Evolutionary conservation across 1,140 invertebrate genomes (phyloP).

Genomic region (Drosophila busckii): DNA sequence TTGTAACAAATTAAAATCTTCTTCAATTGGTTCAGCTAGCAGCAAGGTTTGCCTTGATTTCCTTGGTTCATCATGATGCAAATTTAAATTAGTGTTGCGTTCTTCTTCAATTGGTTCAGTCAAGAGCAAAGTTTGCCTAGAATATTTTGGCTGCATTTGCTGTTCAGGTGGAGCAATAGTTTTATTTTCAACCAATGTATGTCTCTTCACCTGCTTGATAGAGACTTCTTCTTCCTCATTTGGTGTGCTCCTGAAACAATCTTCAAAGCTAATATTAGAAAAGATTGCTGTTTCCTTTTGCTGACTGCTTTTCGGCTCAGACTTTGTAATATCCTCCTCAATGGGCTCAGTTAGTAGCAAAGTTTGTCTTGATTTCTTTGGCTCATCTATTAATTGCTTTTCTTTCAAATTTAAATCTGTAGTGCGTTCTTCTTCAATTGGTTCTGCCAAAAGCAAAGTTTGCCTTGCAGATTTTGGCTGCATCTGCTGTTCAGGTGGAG

Average conservation of each 20-base stretch:
- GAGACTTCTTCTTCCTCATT: too few species aligned
- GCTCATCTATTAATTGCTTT: too few species aligned
- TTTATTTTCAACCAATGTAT: too few species aligned
- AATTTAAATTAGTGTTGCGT: background rate
- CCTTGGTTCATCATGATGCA: background rate
- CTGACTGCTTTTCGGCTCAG: too few species aligned
- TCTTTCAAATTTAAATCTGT: background rate
- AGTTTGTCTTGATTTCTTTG: background rate
- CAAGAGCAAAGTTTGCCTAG: conserved; percentile 3
- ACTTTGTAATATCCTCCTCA: conserved; percentile 1
- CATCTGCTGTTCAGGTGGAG: background rate
- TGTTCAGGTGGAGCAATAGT: background rate
- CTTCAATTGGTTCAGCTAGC: conserved; percentile 13
- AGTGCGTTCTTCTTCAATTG: conserved; percentile 5
- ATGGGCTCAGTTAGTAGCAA: conserved; percentile 11
- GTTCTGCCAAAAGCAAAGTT: background rate
- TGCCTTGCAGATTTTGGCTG: background rate
- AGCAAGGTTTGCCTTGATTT: conserved; percentile 9
- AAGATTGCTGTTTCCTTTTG: too few species aligned
- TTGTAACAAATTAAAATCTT: background rate
- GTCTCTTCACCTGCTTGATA: too few species aligned
- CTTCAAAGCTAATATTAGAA: too few species aligned
- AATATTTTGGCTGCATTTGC: background rate
- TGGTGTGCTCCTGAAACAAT: too few species aligned
- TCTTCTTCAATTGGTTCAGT: conserved; percentile 12